Evolutionary conservation across 2,888 invertebrate species (phyloP).

Genomic region (Petrolisthes manimaculis): DNA sequence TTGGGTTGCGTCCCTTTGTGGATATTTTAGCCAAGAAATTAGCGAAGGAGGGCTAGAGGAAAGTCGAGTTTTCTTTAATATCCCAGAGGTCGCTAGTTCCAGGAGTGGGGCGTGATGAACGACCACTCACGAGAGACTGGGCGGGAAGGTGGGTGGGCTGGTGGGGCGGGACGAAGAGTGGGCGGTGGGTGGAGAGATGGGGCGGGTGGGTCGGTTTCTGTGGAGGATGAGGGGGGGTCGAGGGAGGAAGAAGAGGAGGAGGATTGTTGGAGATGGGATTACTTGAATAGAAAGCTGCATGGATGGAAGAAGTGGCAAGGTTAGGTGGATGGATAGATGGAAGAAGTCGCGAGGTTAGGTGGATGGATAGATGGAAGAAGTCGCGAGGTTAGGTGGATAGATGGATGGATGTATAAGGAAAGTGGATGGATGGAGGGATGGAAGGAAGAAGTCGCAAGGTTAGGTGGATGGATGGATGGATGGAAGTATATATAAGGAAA

Average conservation of each 20-base stretch:
- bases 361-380: not conserved
- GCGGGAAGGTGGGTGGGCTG: not conserved
- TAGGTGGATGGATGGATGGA: too few relatives aligned
- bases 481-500: too few relatives aligned
- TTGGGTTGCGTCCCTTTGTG: not conserved
- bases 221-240: too few relatives aligned
- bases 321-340: not conserved
- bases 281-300: not conserved
- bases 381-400: too few relatives aligned
- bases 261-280: not conserved
- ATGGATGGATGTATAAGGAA: not conserved
- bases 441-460: too few relatives aligned
- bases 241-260: too few relatives aligned
- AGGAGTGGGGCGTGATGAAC: not conserved
- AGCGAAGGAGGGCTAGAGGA: not conserved
- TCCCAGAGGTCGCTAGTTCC: constrained; percentile 15
- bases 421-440: too few relatives aligned
- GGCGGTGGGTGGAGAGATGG: constrained; percentile 12
- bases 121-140: too few relatives aligned
- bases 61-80: not conserved
- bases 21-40: constrained; percentile 11
- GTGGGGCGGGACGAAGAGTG: not conserved
- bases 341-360: too few relatives aligned
- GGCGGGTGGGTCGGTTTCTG: too few relatives aligned
- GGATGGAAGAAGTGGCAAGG: not conserved